Percentiles rank a stretch among this genome's conserved stretches.
These are phyloP conservation scores for Synanceia verrucosa DNA, from an alignment of 2,797 vertebrate genomes.

Conservation along the genomic window DNA sequence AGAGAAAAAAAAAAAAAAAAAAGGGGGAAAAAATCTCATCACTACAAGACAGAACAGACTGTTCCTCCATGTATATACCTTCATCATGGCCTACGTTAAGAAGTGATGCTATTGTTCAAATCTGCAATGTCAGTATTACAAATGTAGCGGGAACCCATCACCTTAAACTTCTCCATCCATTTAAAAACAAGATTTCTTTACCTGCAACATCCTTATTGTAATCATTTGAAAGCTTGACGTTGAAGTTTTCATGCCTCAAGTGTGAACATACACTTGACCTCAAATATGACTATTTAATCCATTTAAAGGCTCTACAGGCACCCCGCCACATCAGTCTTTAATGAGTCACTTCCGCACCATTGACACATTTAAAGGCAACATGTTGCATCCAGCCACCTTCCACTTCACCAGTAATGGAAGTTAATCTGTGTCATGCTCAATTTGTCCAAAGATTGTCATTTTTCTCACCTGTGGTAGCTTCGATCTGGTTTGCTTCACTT, in stretches of 20 bases:
- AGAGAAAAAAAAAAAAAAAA: too few species aligned
- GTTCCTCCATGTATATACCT: neutral
- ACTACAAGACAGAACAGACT: neutral
- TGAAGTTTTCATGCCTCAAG: slow-evolving; percentile 22
- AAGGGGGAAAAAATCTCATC: neutral
- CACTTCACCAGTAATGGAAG: neutral
- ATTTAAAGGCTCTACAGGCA: slow-evolving; percentile 11
- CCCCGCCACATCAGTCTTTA: slow-evolving; percentile 6
- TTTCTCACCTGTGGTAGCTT: slow-evolving; percentile 86
- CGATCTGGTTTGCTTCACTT: slow-evolving; percentile 82
- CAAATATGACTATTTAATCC: slow-evolving; percentile 26
- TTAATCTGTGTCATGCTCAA: neutral
- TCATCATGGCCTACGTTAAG: neutral
- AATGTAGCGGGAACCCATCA: neutral
- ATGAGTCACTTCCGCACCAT: slow-evolving; percentile 26
- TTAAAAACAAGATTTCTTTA: neutral
- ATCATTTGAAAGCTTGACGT: too few species aligned
- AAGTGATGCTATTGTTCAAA: neutral
- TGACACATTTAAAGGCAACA: slow-evolving; percentile 16
- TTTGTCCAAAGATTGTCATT: neutral
- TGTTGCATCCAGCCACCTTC: neutral
- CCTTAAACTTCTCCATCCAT: neutral
- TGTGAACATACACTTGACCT: neutral
- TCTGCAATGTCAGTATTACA: neutral
- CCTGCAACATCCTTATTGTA: too few species aligned